Conservation (phyloP, 2,113 vertebrate species). For the Oplegnathus fasciatus region DNA sequence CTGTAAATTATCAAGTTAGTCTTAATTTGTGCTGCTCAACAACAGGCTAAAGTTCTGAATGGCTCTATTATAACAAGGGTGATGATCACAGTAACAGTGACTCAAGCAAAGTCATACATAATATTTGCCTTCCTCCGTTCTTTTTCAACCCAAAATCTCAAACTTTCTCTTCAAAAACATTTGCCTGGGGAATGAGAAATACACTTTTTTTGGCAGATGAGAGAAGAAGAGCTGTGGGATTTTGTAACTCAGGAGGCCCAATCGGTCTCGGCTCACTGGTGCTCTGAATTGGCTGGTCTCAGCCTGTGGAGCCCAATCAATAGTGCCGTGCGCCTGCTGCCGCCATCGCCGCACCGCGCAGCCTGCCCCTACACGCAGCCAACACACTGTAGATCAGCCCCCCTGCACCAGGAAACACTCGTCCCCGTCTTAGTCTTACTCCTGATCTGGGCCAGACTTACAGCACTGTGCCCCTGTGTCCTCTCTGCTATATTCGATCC, state of each 20-base stretch:
- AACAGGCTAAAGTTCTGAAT: background rate
- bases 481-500: background rate
- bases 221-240: conserved; percentile 74
- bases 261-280: conserved; percentile 85
- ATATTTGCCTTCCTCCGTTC: conserved; percentile 13
- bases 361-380: conserved; percentile 58
- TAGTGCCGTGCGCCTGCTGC: conserved; percentile 71
- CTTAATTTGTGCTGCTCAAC: background rate
- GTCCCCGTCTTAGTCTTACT: conserved; percentile 31
- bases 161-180: conserved; percentile 71
- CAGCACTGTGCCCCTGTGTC: background rate
- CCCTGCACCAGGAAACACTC: conserved; percentile 49
- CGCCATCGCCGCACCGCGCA: conserved; percentile 37
- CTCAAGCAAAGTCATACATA: conserved; percentile 18
- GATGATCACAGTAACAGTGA: background rate
- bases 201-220: conserved; percentile 64
- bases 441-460: conserved; percentile 42
- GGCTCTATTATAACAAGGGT: background rate
- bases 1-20: background rate
- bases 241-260: conserved; percentile 84
- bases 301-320: conserved; percentile 85
- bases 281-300: conserved; percentile 86
- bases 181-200: conserved; percentile 75
- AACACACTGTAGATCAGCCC: conserved; percentile 54
- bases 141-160: conserved; percentile 51